Percentiles rank a stretch among this genome's conserved stretches.
phyloP scores from a whole-genome alignment of 2,797 vertebrate genomes.

The Anabacerthia variegaticeps region DNA sequence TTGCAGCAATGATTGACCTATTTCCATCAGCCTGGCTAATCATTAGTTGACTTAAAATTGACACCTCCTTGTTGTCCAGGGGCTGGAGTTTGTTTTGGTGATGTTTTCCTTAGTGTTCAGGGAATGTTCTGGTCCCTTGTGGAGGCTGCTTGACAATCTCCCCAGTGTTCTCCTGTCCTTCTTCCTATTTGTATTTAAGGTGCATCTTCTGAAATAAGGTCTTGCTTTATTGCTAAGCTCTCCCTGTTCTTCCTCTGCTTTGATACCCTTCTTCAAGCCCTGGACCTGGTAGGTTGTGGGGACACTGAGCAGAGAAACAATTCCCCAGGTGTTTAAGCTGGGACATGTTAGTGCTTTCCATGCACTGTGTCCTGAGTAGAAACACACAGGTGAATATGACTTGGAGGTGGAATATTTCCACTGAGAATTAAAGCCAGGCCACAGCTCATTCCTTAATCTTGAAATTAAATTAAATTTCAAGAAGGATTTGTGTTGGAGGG shows the following conservation, averaged over 20 bases:
- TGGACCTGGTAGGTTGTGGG: background rate
- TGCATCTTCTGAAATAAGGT: background rate
- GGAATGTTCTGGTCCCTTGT: background rate
- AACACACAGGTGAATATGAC: background rate
- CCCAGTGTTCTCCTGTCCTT: background rate
- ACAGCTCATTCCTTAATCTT: background rate
- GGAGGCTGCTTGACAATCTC: background rate
- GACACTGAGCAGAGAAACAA: background rate
- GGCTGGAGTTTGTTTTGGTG: background rate
- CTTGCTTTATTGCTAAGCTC: background rate
- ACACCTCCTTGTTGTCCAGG: background rate
- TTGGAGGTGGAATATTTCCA: background rate
- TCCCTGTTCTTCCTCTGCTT: background rate
- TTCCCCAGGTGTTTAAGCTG: background rate
- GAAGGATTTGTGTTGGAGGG: background rate
- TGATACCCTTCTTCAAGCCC: background rate
- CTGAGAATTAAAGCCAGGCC: background rate
- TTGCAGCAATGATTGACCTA: constrained; percentile 65
- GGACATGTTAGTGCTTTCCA: background rate
- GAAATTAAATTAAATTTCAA: background rate
- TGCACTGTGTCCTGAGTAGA: background rate
- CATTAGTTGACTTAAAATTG: constrained; percentile 54
- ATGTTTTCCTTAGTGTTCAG: background rate
- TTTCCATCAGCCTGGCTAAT: constrained; percentile 59
- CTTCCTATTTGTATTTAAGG: background rate